Percentiles rank a stretch among this genome's conserved stretches.
Conservation (phyloP, 2,888 invertebrate species). For the Agriopis marginaria region DNA sequence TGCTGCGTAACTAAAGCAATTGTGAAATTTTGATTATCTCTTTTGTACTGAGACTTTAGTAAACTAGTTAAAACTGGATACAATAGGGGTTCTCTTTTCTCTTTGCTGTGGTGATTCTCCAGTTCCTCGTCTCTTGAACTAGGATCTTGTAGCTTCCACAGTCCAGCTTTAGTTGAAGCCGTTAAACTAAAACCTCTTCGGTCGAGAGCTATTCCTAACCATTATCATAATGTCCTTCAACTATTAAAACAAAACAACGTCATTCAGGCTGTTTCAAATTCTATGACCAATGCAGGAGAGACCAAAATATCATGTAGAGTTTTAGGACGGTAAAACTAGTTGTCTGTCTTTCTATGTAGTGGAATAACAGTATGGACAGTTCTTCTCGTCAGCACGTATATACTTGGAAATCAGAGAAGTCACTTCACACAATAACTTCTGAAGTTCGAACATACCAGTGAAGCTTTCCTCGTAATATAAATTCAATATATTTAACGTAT, state of each 20-base stretch:
- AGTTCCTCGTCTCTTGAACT: not conserved
- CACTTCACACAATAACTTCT: too few species aligned
- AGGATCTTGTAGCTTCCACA: slow-evolving; percentile 1
- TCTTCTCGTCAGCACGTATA: not conserved
- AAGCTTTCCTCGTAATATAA: too few species aligned
- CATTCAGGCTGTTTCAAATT: slow-evolving; percentile 6
- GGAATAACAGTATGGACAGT: slow-evolving; percentile 2
- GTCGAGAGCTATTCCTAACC: slow-evolving; percentile 25
- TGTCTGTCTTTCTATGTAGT: not conserved
- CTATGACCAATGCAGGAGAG: not conserved
- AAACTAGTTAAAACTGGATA: too few species aligned
- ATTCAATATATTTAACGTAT: too few species aligned
- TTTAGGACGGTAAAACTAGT: not conserved
- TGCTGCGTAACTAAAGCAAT: too few species aligned
- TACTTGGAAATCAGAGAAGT: not conserved
- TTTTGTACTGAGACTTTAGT: too few species aligned
- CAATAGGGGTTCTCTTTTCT: too few species aligned
- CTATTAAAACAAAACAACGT: slow-evolving; percentile 25
- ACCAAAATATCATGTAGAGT: not conserved
- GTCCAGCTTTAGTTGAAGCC: not conserved
- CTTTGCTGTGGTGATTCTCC: too few species aligned
- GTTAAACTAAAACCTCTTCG: slow-evolving; percentile 26
- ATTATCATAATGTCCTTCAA: slow-evolving; percentile 32
- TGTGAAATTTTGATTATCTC: too few species aligned
- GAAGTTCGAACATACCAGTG: too few species aligned